Base-by-base conservation (phyloP, 2,113 vertebrate genomes). In the Caloenas nicobarica region DNA sequence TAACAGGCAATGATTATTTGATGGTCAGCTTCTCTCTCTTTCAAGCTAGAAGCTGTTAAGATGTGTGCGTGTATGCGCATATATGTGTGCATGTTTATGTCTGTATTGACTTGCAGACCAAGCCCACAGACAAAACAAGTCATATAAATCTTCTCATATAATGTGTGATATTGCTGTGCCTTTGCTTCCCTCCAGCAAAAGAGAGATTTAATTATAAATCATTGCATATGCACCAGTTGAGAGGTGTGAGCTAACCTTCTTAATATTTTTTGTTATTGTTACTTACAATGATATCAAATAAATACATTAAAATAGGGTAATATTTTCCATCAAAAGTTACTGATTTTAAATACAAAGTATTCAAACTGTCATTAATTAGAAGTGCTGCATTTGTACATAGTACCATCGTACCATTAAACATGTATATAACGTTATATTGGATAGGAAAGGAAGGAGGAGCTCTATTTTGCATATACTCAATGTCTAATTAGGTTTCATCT, bases 401-500 rank as follows among this genome's bases (percentile, higher is more conserved):
- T n/a, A 57, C 18, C 28, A n/a, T 22, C 34, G 13, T 76, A 71
- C 12, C n/a, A 58, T 44, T 94, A 93, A 86, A 88, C 31, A 18
- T 80, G 24, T 72, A 74, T 61, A 76, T 68, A 79, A 66, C 3
- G 4, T 60, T 71, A 64, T 29, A 70, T 65, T 54, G 78, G 64
- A 73, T 31, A 36, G 31, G 68, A 91, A 94, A 76, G 57, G 48
- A 94, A 95, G 93, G 90, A 91, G 96, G 88, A 90, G 77, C 68
- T 88, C 58, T 90, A n/a, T 68, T 96, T 93, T 94, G 76, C 93
- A 95, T 88, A 91, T 23, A 56, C 6, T 88, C 60, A 66, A 66
- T 66, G 60, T 73, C 71, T 96, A 96, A 96, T 95, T 97, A 97
- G 79, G 88, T 83, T 94, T 86, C 66, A 40, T 88, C 93, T 91